Base-by-base conservation (phyloP, 2,797 vertebrate genomes). In the Loriculus beryllinus region DNA sequence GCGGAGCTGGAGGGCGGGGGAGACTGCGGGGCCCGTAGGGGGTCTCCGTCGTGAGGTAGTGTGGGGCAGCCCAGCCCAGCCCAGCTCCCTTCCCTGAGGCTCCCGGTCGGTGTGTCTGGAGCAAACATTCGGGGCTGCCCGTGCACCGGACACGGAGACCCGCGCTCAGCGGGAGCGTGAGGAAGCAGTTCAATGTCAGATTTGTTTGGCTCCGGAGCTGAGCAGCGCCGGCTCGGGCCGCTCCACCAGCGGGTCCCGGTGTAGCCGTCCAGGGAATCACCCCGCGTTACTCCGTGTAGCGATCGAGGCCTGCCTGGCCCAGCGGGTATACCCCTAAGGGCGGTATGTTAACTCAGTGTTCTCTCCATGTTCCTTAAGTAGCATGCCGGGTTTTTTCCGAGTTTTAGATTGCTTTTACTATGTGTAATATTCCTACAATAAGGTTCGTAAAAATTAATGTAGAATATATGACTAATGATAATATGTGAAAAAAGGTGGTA, bases 311-410 rank as follows among this genome's bases (percentile, higher is more conserved):
- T 4, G 67, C 47, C 51, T 3, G 54, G n/a, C 47, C 13, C 40
- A 7, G 43, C 52, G 9, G 70, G 29, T 23, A 3, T 42, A 37
- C 35, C 57, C 7, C n/a, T 35, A 57, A 57, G 54, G 33, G 22
- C 14, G 22, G n/a, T 35, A 11, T 25, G 54, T 35, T 57, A 57
- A 21, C 54, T 57, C 22, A 16, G 54, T 35, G 47, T 45, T 37
- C 39, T 17, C 23, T 23, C 31, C n/a, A 0, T 4, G 72, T 45
- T 19, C 62, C 59, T 29, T 9, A 10, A 15, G 40, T 6, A 48
- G 29, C 45, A n/a, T 1, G 2, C 52, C 3, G 1, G 7, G 7
- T 20, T 40, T 33, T 31, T 14, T 0, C 3, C 7, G 8, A 2
- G 35, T 57, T 65, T 70, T 65, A 70, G 9, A 12, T 52, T 9